Evolutionary conservation across 2,113 vertebrate species (phyloP).

Genomic region (Perca fluviatilis): DNA sequence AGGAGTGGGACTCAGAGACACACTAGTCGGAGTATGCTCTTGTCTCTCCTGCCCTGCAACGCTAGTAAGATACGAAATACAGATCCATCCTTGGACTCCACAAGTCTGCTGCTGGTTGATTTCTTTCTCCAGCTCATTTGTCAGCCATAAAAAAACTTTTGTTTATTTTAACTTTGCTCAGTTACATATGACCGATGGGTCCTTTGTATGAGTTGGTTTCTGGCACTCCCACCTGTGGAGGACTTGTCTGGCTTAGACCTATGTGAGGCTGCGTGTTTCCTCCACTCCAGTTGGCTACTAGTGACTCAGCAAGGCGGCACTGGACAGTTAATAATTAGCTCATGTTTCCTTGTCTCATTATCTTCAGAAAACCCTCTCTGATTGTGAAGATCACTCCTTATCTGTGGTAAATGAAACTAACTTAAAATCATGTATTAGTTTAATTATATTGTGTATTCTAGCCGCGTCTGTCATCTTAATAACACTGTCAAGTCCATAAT

Average conservation of each 20-base stretch:
- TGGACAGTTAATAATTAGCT: constrained; percentile 71
- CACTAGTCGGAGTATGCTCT: constrained; percentile 2
- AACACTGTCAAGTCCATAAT: not conserved
- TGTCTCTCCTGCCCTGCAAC: constrained; percentile 3
- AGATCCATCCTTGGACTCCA: not conserved
- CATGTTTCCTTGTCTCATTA: constrained; percentile 26
- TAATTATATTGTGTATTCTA: not conserved
- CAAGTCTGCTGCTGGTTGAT: not conserved
- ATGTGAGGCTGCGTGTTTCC: constrained; percentile 7
- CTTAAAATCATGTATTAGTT: not conserved
- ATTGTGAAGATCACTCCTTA: constrained; percentile 1
- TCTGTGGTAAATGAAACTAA: not conserved
- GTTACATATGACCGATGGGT: not conserved
- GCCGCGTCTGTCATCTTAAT: not conserved
- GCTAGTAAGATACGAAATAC: not conserved
- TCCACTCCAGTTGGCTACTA: not conserved
- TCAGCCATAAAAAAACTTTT: not conserved
- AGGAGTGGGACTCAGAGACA: constrained; percentile 33
- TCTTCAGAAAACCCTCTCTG: constrained; percentile 8
- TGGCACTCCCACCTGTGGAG: constrained; percentile 54
- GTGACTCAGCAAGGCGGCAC: constrained; percentile 61
- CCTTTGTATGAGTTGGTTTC: constrained; percentile 25
- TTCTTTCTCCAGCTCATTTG: not conserved
- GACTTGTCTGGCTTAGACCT: constrained; percentile 23
- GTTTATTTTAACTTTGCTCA: not conserved